Evolutionary conservation across 2,888 invertebrate genomes (phyloP).

Genomic region (Perizoma flavofasciatum): DNA sequence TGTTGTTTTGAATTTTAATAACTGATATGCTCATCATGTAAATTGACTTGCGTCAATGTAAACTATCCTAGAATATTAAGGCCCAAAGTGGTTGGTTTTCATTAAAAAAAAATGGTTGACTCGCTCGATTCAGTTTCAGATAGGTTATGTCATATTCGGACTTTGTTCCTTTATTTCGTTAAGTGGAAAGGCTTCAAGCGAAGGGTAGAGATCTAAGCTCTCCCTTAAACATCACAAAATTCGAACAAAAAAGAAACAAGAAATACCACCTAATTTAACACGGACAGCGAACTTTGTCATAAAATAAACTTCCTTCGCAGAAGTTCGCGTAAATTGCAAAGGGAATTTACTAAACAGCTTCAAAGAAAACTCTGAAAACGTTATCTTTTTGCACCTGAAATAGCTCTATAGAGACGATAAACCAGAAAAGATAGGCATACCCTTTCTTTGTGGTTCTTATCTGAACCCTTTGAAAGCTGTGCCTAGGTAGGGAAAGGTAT

Average conservation of each 20-base stretch:
- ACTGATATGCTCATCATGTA: too few species aligned
- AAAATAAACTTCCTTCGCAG: constrained; percentile 11
- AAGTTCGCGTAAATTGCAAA: constrained; percentile 9
- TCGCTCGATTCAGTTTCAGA: too few species aligned
- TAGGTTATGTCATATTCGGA: too few species aligned
- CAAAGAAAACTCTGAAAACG: constrained; percentile 20
- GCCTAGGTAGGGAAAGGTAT: constrained; percentile 18
- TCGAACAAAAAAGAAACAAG: neutral
- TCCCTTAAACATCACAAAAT: too few species aligned
- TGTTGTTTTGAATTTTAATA: too few species aligned
- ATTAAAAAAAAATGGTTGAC: too few species aligned
- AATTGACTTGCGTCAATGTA: too few species aligned
- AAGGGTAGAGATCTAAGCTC: too few species aligned
- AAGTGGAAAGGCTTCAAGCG: too few species aligned
- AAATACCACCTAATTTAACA: constrained; percentile 2
- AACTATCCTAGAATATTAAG: too few species aligned
- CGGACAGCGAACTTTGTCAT: neutral
- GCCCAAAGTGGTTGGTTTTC: too few species aligned
- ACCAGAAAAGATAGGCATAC: constrained; percentile 12
- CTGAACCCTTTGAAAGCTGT: constrained; percentile 24
- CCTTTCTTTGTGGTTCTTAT: constrained; percentile 29
- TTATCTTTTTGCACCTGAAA: constrained; percentile 27
- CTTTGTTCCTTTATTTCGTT: too few species aligned
- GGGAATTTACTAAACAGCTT: constrained; percentile 10
- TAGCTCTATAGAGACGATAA: constrained; percentile 16